These are phyloP conservation scores for Agrotis puta DNA, from an alignment of 2,888 invertebrate species.

Conservation along the genomic window DNA sequence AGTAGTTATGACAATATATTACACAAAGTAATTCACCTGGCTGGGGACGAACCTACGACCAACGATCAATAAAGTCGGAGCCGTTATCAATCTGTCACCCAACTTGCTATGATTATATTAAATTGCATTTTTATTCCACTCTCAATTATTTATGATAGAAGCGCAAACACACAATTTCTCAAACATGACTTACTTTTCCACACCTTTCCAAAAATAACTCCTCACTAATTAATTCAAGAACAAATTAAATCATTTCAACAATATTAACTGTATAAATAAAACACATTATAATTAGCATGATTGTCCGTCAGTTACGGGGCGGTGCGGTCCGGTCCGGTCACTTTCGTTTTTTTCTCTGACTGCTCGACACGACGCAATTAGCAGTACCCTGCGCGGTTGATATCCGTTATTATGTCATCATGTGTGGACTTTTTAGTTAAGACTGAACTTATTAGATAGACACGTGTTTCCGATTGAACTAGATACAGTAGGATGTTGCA, in stretches of 20 bases:
- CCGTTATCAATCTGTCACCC: too few species aligned
- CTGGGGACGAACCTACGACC: too few species aligned
- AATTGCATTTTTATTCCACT: neutral
- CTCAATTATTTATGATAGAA: neutral
- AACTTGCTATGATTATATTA: too few species aligned
- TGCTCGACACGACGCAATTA: constrained; percentile 37
- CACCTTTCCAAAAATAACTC: neutral
- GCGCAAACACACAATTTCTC: neutral
- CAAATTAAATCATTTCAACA: constrained; percentile 13
- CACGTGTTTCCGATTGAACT: constrained; percentile 21
- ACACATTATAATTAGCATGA: constrained; percentile 15
- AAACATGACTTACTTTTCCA: constrained; percentile 3
- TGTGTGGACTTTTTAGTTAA: constrained; percentile 15
- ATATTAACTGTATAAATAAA: neutral
- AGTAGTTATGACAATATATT: too few species aligned
- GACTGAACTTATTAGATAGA: constrained; percentile 6
- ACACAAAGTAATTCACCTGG: too few species aligned
- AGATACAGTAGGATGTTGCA: neutral
- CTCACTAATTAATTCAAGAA: neutral
- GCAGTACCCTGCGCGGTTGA: constrained; percentile 23
- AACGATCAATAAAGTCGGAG: too few species aligned
- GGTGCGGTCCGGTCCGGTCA: constrained; percentile 30
- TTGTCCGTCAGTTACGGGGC: constrained; percentile 9
- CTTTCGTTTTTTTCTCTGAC: constrained; percentile 62
- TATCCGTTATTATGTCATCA: constrained; percentile 59